Evolutionary conservation across 2,888 invertebrate genomes (phyloP).

Genomic region (Troilus luridus): DNA sequence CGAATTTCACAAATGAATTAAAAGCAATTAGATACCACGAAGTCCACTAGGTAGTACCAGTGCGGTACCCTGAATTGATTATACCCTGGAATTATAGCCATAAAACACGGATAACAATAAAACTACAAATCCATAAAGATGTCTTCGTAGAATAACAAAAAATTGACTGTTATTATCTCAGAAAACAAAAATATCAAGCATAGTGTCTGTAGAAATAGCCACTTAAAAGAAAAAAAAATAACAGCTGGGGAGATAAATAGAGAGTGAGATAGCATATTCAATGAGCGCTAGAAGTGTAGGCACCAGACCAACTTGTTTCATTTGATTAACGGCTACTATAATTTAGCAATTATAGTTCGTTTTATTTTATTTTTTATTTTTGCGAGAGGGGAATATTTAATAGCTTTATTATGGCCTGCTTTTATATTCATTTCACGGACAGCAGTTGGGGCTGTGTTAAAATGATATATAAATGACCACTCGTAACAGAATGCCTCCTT

Average conservation of each 20-base stretch:
- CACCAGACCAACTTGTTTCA: background rate
- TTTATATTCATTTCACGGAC: constrained; percentile 38
- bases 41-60: too few relatives aligned
- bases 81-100: too few relatives aligned
- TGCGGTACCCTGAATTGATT: too few relatives aligned
- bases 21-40: too few relatives aligned
- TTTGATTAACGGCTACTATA: constrained; percentile 1
- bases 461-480: background rate
- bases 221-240: background rate
- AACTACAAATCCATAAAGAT: background rate
- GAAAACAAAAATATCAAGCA: background rate
- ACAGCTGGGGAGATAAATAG: background rate
- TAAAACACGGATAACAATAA: too few relatives aligned
- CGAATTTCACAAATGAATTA: too few relatives aligned
- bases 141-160: background rate
- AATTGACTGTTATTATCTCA: background rate
- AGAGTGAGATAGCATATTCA: background rate
- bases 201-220: too few relatives aligned
- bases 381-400: background rate
- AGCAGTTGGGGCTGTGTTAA: background rate
- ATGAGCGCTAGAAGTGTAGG: background rate
- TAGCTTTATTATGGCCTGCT: background rate
- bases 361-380: background rate
- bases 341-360: background rate
- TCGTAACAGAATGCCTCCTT: background rate